phyloP scores from a whole-genome alignment of 2,113 vertebrate species.

The Petromus typicus region DNA sequence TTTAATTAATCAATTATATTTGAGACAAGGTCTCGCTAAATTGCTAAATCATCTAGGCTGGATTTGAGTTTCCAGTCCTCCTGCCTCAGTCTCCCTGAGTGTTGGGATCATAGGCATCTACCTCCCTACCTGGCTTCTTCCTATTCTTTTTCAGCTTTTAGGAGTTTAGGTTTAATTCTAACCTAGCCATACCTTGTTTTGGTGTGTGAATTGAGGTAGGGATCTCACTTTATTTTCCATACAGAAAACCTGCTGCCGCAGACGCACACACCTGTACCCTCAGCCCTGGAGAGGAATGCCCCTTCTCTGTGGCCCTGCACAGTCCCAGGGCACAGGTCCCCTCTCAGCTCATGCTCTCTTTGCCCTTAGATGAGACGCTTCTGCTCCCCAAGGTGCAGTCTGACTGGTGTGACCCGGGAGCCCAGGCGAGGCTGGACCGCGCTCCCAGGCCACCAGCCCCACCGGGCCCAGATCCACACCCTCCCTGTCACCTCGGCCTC shows the following conservation, averaged over 20 bases:
- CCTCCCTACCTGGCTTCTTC: background rate
- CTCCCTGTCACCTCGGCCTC: background rate
- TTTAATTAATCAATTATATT: background rate
- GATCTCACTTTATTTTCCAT: background rate
- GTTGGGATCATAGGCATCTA: background rate
- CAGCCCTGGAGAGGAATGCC: background rate
- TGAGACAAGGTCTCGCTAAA: background rate
- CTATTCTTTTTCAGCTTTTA: background rate
- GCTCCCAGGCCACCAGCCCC: background rate
- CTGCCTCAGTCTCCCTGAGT: background rate
- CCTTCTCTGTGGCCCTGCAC: background rate
- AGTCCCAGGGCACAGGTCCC: background rate
- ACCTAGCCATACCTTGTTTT: background rate
- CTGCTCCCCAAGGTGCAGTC: background rate
- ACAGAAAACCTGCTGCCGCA: rapidly evolving
- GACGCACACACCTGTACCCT: background rate
- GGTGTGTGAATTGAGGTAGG: too few species aligned
- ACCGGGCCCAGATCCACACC: background rate
- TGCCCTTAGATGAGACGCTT: too few species aligned
- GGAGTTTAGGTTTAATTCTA: background rate
- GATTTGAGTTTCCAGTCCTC: background rate
- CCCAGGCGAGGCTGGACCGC: background rate
- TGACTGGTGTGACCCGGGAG: background rate
- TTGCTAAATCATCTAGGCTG: background rate
- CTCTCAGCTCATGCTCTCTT: background rate